Evolutionary conservation across 1,140 invertebrate species (phyloP).

Genomic region (Acyrthosiphon pisum): DNA sequence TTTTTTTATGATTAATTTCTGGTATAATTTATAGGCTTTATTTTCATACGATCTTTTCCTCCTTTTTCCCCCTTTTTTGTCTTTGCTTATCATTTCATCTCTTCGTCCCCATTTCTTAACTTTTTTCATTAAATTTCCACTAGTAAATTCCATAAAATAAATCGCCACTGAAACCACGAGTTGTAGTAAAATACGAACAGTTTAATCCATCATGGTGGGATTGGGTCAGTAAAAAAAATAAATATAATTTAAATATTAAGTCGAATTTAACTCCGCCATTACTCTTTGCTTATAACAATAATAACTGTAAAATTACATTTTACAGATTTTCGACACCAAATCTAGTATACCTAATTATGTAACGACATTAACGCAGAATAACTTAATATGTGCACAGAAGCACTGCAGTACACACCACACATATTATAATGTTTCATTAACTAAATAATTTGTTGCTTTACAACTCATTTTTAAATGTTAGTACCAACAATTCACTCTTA

Average conservation of each 20-base stretch:
- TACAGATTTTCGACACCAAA: not conserved
- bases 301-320: not conserved
- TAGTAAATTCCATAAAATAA: slow-evolving; percentile 32
- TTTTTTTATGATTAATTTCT: slow-evolving; percentile 41
- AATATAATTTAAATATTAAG: not conserved
- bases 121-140: slow-evolving; percentile 44
- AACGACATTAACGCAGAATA: not conserved
- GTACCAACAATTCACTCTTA: not conserved
- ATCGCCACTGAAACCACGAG: not conserved
- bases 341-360: not conserved
- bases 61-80: not conserved
- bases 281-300: not conserved
- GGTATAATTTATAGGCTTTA: slow-evolving; percentile 30
- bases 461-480: not conserved
- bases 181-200: slow-evolving; percentile 1
- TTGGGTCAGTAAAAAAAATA: not conserved
- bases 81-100: slow-evolving; percentile 17
- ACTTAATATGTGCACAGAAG: not conserved
- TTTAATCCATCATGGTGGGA: not conserved
- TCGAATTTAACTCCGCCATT: not conserved
- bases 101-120: not conserved
- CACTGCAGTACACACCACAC: not conserved
- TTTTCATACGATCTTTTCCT: not conserved
- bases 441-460: not conserved
- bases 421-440: not conserved